Conservation (phyloP, 2,797 vertebrate species). For the Melanotaenia nigrans region DNA sequence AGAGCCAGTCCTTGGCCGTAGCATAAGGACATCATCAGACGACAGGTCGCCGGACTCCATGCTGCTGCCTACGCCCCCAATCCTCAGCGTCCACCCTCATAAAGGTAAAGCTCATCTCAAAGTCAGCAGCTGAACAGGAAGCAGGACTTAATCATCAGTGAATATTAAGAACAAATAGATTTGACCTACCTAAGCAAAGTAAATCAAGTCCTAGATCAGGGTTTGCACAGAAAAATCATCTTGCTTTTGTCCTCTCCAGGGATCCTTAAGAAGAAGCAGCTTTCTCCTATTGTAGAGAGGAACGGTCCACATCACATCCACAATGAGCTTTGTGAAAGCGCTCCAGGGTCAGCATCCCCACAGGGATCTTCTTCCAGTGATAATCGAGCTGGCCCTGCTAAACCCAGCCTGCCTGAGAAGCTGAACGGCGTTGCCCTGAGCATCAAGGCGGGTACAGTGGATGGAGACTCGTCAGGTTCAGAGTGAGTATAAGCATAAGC, state of each 20-base stretch:
- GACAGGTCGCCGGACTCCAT: constrained; percentile 64
- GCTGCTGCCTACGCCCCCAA: constrained; percentile 81
- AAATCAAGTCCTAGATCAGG: not conserved
- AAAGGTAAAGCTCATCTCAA: constrained; percentile 80
- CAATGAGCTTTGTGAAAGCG: constrained; percentile 79
- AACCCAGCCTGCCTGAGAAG: constrained; percentile 82
- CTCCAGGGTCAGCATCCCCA: constrained; percentile 75
- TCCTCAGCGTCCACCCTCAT: constrained; percentile 82
- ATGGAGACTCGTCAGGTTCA: constrained; percentile 94
- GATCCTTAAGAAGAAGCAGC: constrained; percentile 93
- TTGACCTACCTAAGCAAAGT: not conserved
- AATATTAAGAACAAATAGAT: not conserved
- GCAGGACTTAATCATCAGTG: not conserved
- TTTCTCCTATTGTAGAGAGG: constrained; percentile 89
- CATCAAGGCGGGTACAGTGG: constrained; percentile 88
- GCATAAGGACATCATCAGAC: constrained; percentile 49
- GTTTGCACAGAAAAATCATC: not conserved
- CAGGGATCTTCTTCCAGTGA: constrained; percentile 86
- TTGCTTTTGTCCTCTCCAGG: constrained; percentile 74
- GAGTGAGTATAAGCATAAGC: constrained; percentile 86
- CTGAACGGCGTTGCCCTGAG: constrained; percentile 88
- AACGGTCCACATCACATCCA: constrained; percentile 84
- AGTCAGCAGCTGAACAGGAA: not conserved
- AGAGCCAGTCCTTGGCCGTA: constrained; percentile 43
- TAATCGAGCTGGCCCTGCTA: constrained; percentile 61